These are phyloP conservation scores for Sycophila sp. DNA, from an alignment of 1,140 invertebrate species.

Conservation along the genomic window DNA sequence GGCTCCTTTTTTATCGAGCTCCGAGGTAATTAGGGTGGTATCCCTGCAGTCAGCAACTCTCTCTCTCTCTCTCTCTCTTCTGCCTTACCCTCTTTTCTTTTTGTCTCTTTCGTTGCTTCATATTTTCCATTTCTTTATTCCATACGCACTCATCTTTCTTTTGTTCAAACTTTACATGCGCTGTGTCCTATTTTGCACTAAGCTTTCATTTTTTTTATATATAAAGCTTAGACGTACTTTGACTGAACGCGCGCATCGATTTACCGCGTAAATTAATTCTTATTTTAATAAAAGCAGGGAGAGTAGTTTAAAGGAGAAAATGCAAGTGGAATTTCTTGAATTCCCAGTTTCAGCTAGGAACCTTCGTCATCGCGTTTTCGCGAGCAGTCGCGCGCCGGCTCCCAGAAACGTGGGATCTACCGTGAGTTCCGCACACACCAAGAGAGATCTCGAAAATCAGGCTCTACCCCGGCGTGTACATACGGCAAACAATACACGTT, in stretches of 20 bases:
- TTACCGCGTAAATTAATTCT: no score
- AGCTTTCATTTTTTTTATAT: no score
- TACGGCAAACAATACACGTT: conserved; percentile 66
- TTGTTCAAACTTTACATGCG: conserved; percentile 9
- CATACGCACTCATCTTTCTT: not conserved
- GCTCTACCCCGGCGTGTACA: conserved; percentile 51
- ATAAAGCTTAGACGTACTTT: no score
- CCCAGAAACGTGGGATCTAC: conserved; percentile 42
- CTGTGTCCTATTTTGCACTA: not conserved
- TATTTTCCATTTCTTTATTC: conserved; percentile 18
- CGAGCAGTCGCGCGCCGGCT: conserved; percentile 25
- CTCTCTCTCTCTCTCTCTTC: not conserved
- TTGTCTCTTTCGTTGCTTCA: not conserved
- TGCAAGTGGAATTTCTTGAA: no score
- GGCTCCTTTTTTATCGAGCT: conserved; percentile 57
- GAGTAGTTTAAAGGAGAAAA: no score
- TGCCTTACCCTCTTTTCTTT: conserved; percentile 11
- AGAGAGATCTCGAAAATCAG: conserved; percentile 60
- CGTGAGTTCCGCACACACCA: conserved; percentile 36
- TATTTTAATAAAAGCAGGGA: no score
- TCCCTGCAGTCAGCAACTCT: conserved; percentile 57
- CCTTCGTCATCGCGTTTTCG: conserved; percentile 5
- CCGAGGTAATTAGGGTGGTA: conserved; percentile 65
- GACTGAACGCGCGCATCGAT: no score
- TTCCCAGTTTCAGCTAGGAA: no score